Conservation (phyloP, 2,113 vertebrate species). For the Oxyura jamaicensis region DNA sequence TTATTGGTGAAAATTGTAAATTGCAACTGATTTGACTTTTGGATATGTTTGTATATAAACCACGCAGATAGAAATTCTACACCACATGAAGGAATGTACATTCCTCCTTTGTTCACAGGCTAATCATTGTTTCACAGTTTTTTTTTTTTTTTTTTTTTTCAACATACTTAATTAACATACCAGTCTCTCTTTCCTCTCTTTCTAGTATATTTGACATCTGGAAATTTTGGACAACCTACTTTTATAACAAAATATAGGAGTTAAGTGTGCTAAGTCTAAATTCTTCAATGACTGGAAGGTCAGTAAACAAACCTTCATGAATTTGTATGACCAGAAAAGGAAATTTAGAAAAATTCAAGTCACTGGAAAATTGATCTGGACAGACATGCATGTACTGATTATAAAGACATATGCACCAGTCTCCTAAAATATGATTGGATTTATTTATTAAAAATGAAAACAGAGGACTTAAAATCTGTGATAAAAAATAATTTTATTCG, state of each 20-base stretch:
- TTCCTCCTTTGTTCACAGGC: background rate
- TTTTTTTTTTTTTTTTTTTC: background rate
- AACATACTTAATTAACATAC: background rate
- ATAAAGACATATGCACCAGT: background rate
- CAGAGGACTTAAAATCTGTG: background rate
- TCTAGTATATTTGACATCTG: background rate
- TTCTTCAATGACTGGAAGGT: background rate
- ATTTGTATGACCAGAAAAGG: background rate
- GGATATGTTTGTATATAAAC: background rate
- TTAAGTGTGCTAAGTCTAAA: background rate
- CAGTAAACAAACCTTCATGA: background rate
- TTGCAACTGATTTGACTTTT: background rate
- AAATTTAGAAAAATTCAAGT: background rate
- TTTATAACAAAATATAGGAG: background rate
- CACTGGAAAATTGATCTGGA: background rate
- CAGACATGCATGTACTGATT: background rate
- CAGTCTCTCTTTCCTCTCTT: no score
- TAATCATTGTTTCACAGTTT: background rate
- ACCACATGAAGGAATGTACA: background rate
- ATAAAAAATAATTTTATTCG: background rate
- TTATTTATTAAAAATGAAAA: background rate
- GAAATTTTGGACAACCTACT: background rate
- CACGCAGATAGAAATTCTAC: background rate
- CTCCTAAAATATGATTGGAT: background rate
- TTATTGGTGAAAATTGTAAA: background rate